Base-by-base conservation (phyloP, 2,797 vertebrate genomes). In the Picus viridis region DNA sequence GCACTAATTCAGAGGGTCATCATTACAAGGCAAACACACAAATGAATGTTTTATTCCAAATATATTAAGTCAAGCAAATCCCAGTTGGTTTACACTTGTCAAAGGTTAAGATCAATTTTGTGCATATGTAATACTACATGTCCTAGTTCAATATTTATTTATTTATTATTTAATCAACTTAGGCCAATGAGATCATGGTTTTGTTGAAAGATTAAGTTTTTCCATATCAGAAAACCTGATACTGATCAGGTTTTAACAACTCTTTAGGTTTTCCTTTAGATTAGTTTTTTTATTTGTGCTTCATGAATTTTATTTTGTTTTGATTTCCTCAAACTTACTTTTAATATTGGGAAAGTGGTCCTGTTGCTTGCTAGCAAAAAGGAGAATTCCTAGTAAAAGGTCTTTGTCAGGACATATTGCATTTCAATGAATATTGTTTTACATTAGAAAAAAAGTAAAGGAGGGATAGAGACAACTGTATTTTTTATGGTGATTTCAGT, bases 381-480 rank as follows among this genome's bases (percentile, higher is more conserved):
- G 16, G 2, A 39, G 5, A 79, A 83, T 41, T 87, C 32, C 41
- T 86, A 68, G 30, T 23, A 68, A 65, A 78, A 92, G 43, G 30
- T 29, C 23, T 43, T 58, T 36, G 3, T 32, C 61, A 74, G 29
- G 20, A 10, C 5, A 74, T 30, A 71, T 2, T 85, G 15, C 3
- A 53, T 65, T 75, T 85, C 26, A 72, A 8, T 65, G 4, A 83
- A 56, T 36, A 61, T 6, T 6, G 4, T 47, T 92, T 83, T 81
- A 62, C 2, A 13, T 49, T 22, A 16, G 20, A 2, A 69, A 58
- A 64, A 86, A 83, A 43, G 67, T 51, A 62, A 86, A 80, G 39
- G 12, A 19, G 18, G 0, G 2, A 67, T 4, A 53, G 15, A 75
- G 6, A 11, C 5, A 2, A 4, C 5, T 72, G 56, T 8, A 51